Base-by-base conservation (phyloP, 30 jellyfish, hydroid and myxozoan genomes). In the Pseudorhiza aurosa region DNA sequence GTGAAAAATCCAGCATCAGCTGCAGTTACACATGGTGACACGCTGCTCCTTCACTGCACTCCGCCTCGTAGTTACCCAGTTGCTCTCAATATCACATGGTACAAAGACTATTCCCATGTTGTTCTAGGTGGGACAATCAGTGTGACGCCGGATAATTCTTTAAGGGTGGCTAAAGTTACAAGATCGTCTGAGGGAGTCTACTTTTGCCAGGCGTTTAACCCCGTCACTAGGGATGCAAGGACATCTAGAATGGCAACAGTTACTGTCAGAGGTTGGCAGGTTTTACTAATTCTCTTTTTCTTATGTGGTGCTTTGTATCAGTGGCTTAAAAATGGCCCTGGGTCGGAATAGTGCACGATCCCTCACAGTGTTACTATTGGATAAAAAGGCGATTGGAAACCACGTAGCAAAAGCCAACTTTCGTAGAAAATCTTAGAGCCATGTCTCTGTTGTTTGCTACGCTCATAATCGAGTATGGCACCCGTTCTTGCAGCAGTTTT, bases 1-100 rank as follows among this genome's bases (percentile, higher is more conserved):
- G 82, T 27, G 33, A 36, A 14, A 31, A 58, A 78, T 33, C 96
- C 96, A 10, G 9, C 25, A 30, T n/a, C 73, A 27, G 43, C 68
- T 10, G 62, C 12, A 22, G 49, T 71, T 59, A 58, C 65, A 5
- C 56, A 51, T 25, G 82, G 85, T 19, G 58, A 69, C n/a, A 45
- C 79, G 0, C 78, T 76, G 11, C 28, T 49, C 1, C 87, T 87
- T 17, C 68, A 22, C 9, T 78, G 96, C 94, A 18, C 65, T 36
- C 96, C 96, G 3, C 96, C 96, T 8, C 42, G 75, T 12, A 68
- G 92, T 8, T 79, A 87, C 45, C 96, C 96, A 1, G 8, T 47
- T 17, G 22, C 87, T 2, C 57, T 60, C 7, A 40, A 40, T 30
- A 40, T 78, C 49, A 22, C 70, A 22, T 87, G 96, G 96, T 87